Base-by-base conservation (phyloP, 2,113 vertebrate species). In the Pterophyllum scalare region DNA sequence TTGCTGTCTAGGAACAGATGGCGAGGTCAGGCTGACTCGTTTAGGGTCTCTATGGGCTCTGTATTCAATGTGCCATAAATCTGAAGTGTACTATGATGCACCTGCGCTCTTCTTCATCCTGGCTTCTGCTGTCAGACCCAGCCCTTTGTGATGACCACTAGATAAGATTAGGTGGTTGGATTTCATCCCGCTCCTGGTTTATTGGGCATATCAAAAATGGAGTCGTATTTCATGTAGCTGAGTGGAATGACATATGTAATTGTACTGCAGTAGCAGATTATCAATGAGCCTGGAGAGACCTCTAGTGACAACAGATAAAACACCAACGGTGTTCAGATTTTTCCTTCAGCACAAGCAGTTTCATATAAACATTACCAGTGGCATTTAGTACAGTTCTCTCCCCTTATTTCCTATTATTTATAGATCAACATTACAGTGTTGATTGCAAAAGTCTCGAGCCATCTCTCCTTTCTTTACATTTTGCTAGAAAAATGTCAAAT, bases 1-100 rank as follows among this genome's bases (percentile, higher is more conserved):
- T 79, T 81, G 70, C 93, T 88, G 72, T 87, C 70, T 82, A 38
- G 49, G 79, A 93, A 78, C 94, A 95, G 94, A 94, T 94, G 94
- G 93, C 84, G 13, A 20, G 80, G 84, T 90, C 92, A 77, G 58
- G 61, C 77, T 87, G 89, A 93, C 87, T 93, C 84, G 87, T 91
- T 93, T 90, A 91, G 77, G 75, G 74, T 87, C 87, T 89, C 91
- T 59, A 28, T 26, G 77, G 90, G 86, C 79, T 22, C 72, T 70
- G 86, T 72, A 84, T 87, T 81, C 76, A 87, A 88, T 61, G 76
- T 64, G 85, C 60, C 77, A 87, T 93, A 88, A 91, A 91, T 95
- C 90, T 83, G 59, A 91, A 22, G 65, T 4, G 2, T 60, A 81
- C 82, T 91, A 85, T 88, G 77, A 92, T 88, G 79, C 84, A 90